Conservation (phyloP, 2,888 invertebrate genomes). For the Meteorus colon region DNA sequence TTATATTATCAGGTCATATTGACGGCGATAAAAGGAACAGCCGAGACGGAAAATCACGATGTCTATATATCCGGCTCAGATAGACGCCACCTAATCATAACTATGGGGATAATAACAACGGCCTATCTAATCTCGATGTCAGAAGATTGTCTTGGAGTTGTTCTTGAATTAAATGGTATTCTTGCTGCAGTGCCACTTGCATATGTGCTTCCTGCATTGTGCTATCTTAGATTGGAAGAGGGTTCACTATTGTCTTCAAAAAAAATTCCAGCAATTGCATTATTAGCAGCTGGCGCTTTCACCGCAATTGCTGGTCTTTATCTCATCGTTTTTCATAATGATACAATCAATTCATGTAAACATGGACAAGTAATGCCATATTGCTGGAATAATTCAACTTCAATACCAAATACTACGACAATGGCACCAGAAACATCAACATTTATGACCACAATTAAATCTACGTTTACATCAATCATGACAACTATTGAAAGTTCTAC, state of each 20-base stretch:
- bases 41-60: slow-evolving; percentile 65
- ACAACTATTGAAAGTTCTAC: slow-evolving; percentile 25
- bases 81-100: slow-evolving; percentile 77
- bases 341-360: slow-evolving; percentile 75
- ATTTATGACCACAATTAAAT: slow-evolving; percentile 8
- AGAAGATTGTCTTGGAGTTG: slow-evolving; percentile 88
- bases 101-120: slow-evolving; percentile 80
- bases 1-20: slow-evolving; percentile 63
- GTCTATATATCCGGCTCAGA: slow-evolving; percentile 74
- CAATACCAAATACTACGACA: slow-evolving; percentile 38
- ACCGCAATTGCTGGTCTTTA: slow-evolving; percentile 79
- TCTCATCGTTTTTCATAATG: slow-evolving; percentile 75
- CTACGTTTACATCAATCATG: slow-evolving; percentile 8
- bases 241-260: slow-evolving; percentile 79
- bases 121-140: slow-evolving; percentile 85
- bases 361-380: slow-evolving; percentile 80
- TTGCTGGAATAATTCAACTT: slow-evolving; percentile 70
- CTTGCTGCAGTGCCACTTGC: slow-evolving; percentile 88
- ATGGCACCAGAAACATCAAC: slow-evolving; percentile 32
- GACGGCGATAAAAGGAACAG: slow-evolving; percentile 69
- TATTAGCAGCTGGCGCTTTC: slow-evolving; percentile 80
- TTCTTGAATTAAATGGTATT: slow-evolving; percentile 88
- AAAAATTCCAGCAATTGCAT: slow-evolving; percentile 82
- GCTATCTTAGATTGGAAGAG: slow-evolving; percentile 84
- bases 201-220: slow-evolving; percentile 86